phyloP scores from a whole-genome alignment of 1,140 invertebrate genomes.

The Samia ricini region DNA sequence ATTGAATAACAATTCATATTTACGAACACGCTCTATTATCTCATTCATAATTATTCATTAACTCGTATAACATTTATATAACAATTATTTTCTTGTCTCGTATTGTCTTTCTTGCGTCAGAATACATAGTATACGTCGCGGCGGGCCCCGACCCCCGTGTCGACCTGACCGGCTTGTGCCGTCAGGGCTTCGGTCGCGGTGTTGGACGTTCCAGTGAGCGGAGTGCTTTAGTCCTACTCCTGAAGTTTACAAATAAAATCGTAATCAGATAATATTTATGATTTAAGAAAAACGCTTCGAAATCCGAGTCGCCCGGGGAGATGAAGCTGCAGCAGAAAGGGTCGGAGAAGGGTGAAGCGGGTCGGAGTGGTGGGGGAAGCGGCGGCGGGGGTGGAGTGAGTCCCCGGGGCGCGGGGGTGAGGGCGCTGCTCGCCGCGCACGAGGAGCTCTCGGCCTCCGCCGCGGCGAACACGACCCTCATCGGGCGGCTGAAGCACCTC shows the following conservation, averaged over 20 bases:
- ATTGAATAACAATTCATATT: not conserved
- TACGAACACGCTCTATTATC: not conserved
- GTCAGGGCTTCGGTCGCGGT: not conserved
- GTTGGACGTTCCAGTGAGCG: not conserved
- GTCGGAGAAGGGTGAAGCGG: not conserved
- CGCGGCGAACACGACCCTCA: constrained; percentile 40
- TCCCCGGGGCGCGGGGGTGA: constrained; percentile 39
- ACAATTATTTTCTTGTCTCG: no score
- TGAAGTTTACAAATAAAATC: no score
- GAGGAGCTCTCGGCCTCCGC: constrained; percentile 40
- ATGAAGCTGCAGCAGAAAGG: constrained; percentile 14
- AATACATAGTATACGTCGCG: no score
- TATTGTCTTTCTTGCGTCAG: no score
- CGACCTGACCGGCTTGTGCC: no score
- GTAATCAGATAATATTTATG: no score
- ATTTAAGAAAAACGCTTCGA: constrained; percentile 25
- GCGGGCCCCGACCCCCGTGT: no score
- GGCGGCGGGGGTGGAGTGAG: constrained; percentile 19
- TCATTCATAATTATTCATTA: no score
- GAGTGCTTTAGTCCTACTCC: no score
- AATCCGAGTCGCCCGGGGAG: constrained; percentile 15
- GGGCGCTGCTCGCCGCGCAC: constrained; percentile 48
- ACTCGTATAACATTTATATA: no score
- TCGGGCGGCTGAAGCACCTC: constrained; percentile 38
- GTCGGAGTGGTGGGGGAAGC: not conserved